A percentile compares a stretch with the other conserved stretches of the same genome.
Evolutionary conservation across 2,113 vertebrate species (phyloP).

Genomic region (Marmota monax): DNA sequence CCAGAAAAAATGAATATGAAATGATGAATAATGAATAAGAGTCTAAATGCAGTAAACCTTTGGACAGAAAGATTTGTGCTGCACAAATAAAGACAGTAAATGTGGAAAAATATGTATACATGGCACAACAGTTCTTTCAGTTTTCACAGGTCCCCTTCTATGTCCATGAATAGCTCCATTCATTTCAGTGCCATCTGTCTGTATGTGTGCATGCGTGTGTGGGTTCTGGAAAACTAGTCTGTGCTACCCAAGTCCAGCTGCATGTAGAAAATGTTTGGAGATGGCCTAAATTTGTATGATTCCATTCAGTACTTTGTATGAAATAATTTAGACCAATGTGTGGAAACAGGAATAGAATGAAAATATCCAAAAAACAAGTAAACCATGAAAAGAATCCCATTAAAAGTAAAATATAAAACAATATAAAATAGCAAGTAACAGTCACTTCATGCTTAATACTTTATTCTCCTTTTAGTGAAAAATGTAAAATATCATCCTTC

Average conservation of each 20-base stretch:
- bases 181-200: constrained; percentile 83
- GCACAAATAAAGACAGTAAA: constrained; percentile 77
- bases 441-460: background rate
- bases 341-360: constrained; percentile 62
- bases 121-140: constrained; percentile 82
- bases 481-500: background rate
- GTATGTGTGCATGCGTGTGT: constrained; percentile 72
- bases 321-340: constrained; percentile 73
- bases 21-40: constrained; percentile 73
- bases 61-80: constrained; percentile 75
- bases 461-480: constrained; percentile 28
- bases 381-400: constrained; percentile 19
- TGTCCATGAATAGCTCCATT: constrained; percentile 87
- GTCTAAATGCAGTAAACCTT: constrained; percentile 71
- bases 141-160: constrained; percentile 69
- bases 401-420: constrained; percentile 68
- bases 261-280: constrained; percentile 85
- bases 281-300: constrained; percentile 79
- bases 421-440: background rate
- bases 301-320: constrained; percentile 74
- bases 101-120: constrained; percentile 79
- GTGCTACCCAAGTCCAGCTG: constrained; percentile 72
- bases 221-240: constrained; percentile 82
- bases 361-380: constrained; percentile 8
- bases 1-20: constrained; percentile 71